Conservation (phyloP, 2,888 invertebrate genomes). For the Netelia melanura region DNA sequence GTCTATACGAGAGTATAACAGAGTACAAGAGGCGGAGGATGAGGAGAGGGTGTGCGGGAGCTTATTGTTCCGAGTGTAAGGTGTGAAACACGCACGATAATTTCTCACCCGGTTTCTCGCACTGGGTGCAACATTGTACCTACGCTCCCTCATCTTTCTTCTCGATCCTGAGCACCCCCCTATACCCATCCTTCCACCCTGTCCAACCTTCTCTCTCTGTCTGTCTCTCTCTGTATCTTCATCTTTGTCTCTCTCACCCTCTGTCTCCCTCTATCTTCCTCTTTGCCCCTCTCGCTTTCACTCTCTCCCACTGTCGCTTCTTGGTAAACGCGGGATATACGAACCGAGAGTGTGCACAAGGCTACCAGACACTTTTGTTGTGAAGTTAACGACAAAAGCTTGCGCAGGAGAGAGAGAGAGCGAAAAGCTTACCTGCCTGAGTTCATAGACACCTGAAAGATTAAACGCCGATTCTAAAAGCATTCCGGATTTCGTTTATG, state of each 20-base stretch:
- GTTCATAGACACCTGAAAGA: slow-evolving; percentile 32
- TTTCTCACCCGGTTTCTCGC: slow-evolving; percentile 63
- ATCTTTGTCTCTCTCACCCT: neutral
- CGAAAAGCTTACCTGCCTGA: neutral
- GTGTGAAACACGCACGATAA: slow-evolving; percentile 69
- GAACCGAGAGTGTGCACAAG: slow-evolving; percentile 17
- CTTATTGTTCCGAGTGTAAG: slow-evolving; percentile 67
- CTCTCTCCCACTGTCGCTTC: slow-evolving; percentile 31
- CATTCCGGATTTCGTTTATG: neutral
- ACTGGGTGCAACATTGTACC: slow-evolving; percentile 22
- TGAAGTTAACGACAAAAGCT: slow-evolving; percentile 54
- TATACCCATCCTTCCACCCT: neutral
- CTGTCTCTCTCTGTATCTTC: slow-evolving; percentile 21
- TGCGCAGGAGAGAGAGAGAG: neutral
- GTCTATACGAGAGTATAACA: slow-evolving; percentile 33
- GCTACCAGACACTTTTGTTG: slow-evolving; percentile 66
- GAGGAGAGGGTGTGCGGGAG: neutral
- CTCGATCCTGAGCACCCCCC: neutral
- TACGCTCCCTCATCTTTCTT: slow-evolving; percentile 44
- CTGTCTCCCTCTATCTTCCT: slow-evolving; percentile 10
- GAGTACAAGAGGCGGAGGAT: neutral
- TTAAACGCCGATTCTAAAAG: slow-evolving; percentile 43
- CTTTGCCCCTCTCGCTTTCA: neutral
- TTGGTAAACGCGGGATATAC: slow-evolving; percentile 47
- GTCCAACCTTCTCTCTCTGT: neutral